Conservation (phyloP, 2,113 vertebrate species). For the Cranoglanis bouderius region DNA sequence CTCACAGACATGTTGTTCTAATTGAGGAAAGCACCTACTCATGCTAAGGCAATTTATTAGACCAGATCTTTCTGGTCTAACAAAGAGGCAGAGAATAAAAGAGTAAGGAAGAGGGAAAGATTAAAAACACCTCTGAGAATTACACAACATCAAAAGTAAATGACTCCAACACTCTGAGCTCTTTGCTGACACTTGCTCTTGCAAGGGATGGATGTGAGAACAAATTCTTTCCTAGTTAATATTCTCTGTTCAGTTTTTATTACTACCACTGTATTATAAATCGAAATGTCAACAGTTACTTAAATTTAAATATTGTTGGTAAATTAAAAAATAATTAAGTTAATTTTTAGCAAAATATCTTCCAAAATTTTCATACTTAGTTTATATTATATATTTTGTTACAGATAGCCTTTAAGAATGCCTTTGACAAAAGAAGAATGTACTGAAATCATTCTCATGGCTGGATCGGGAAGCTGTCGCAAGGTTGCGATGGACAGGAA, state of each 20-base stretch:
- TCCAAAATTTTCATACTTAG: too few relatives aligned
- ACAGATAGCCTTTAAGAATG: too few relatives aligned
- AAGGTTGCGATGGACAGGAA: too few relatives aligned
- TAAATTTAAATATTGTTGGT: not conserved
- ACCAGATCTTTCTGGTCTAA: conserved; percentile 27
- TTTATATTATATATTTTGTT: too few relatives aligned
- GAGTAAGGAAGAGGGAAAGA: not conserved
- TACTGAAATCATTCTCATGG: too few relatives aligned
- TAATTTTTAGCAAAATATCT: too few relatives aligned
- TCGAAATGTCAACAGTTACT: not conserved
- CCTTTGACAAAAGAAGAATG: too few relatives aligned
- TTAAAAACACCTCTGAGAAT: conserved; percentile 26
- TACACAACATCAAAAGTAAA: conserved; percentile 43
- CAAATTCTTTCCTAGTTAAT: not conserved
- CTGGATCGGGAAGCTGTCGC: too few relatives aligned
- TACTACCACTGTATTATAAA: not conserved
- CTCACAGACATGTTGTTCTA: conserved; percentile 52
- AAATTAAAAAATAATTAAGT: not conserved
- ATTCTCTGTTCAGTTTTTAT: not conserved
- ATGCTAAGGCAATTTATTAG: conserved; percentile 58
- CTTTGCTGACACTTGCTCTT: not conserved
- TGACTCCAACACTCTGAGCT: not conserved
- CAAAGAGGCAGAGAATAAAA: not conserved
- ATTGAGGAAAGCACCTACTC: conserved; percentile 52
- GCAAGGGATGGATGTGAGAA: not conserved